Percentiles rank a stretch among this genome's conserved stretches.
These are phyloP conservation scores for Silurus aristotelis DNA, from an alignment of 2,797 vertebrate genomes.

Conservation along the genomic window DNA sequence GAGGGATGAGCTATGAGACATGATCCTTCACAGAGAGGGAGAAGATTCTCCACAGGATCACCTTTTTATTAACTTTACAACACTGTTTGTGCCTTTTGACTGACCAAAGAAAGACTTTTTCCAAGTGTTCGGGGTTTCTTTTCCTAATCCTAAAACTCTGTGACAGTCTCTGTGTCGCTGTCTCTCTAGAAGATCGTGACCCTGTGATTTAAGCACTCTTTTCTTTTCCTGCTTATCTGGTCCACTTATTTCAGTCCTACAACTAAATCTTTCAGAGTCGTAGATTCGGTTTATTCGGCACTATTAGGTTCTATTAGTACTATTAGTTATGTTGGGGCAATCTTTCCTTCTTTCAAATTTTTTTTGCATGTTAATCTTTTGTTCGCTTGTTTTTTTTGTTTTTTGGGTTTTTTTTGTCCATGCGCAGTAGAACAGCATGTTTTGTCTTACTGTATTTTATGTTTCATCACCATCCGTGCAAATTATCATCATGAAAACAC, in stretches of 20 bases:
- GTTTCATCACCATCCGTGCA: not conserved
- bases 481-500: conserved; percentile 32
- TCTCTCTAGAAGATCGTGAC: not conserved
- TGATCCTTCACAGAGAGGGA: not conserved
- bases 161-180: not conserved
- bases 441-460: not conserved
- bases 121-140: conserved; percentile 7
- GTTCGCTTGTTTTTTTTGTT: not conserved
- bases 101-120: conserved; percentile 41
- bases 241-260: not conserved
- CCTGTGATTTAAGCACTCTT: conserved; percentile 1
- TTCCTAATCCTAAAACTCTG: conserved; percentile 12
- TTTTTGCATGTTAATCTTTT: conserved; percentile 5
- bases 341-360: not conserved
- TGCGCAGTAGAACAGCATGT: not conserved
- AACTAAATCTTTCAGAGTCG: not conserved
- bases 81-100: conserved; percentile 31
- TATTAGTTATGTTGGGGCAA: conserved; percentile 9
- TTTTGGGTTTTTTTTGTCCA: not conserved
- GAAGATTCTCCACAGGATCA: not conserved
- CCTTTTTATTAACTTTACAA: conserved; percentile 16
- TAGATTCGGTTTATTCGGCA: conserved; percentile 14
- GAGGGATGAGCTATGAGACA: conserved; percentile 86
- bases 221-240: conserved; percentile 11
- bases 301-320: not conserved